These are phyloP conservation scores for Frieseomelitta varia DNA, from an alignment of 1,140 invertebrate genomes.

Conservation along the genomic window DNA sequence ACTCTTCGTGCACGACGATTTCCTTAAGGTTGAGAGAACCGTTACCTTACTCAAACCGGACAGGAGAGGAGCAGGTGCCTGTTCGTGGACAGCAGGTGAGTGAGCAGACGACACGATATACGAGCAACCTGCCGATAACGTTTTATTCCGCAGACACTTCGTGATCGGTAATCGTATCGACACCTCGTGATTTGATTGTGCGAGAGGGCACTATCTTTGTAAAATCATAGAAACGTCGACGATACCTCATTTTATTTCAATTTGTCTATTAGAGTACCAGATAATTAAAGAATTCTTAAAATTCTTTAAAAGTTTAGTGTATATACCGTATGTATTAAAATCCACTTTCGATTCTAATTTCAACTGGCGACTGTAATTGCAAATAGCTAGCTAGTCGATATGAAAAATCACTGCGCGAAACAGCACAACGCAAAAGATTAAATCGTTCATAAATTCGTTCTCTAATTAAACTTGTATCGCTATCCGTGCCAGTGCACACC, in stretches of 20 bases:
- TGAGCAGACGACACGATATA: constrained; percentile 19
- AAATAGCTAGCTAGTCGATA: too few relatives aligned
- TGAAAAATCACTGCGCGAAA: too few relatives aligned
- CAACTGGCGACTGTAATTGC: too few relatives aligned
- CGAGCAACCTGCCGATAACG: constrained; percentile 27
- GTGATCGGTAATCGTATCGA: constrained; percentile 5
- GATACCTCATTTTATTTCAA: too few relatives aligned
- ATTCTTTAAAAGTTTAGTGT: too few relatives aligned
- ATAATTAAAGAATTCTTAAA: too few relatives aligned
- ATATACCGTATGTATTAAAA: too few relatives aligned
- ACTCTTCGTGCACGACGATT: background rate
- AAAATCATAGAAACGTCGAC: background rate
- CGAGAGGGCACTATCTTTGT: background rate
- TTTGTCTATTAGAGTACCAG: too few relatives aligned
- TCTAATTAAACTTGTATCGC: background rate
- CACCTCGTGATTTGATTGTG: background rate
- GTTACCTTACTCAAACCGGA: constrained; percentile 57
- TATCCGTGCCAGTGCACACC: background rate
- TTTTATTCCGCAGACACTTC: background rate
- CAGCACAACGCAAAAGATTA: background rate
- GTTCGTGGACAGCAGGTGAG: constrained; percentile 30
- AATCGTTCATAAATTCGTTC: background rate
- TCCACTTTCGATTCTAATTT: too few relatives aligned
- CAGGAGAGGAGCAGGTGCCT: constrained; percentile 42
- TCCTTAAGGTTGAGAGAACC: constrained; percentile 15